These are phyloP conservation scores for Hemichromis elongatus DNA, from an alignment of 2,113 vertebrate species.

Conservation along the genomic window DNA sequence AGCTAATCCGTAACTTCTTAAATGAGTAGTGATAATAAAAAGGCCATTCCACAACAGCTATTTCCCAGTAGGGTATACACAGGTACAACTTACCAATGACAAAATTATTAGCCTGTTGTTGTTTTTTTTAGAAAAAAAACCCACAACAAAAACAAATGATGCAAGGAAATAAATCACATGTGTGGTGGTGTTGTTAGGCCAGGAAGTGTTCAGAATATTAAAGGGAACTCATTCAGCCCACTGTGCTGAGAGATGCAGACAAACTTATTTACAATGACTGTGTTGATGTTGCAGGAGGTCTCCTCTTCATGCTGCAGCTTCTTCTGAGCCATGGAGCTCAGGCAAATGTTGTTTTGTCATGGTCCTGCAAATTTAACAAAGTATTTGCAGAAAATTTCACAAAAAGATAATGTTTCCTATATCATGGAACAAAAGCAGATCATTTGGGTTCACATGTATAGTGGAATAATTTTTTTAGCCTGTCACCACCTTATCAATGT, in stretches of 20 bases:
- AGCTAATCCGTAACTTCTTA: not conserved
- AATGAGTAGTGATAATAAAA: not conserved
- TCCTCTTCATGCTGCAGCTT: conserved; percentile 94
- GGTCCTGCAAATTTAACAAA: no score
- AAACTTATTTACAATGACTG: no score
- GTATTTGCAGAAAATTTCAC: no score
- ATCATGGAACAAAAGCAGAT: no score
- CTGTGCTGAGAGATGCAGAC: not conserved
- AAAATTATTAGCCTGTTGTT: not conserved
- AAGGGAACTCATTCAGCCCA: no score
- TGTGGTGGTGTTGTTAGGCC: no score
- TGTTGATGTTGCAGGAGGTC: conserved; percentile 69
- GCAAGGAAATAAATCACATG: not conserved
- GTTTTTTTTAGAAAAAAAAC: not conserved
- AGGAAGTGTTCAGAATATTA: no score
- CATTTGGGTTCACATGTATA: no score
- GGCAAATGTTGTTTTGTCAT: conserved; percentile 72
- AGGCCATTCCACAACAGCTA: not conserved
- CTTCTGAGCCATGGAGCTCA: conserved; percentile 91
- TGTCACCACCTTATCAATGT: no score
- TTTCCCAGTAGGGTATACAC: not conserved
- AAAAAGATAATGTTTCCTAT: no score
- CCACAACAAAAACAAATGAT: not conserved
- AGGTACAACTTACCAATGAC: not conserved
- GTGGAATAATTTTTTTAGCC: no score